Percentiles rank a stretch among this genome's conserved stretches.
Evolutionary conservation across 2,888 invertebrate species (phyloP).

Genomic region (Galeruca laticollis): DNA sequence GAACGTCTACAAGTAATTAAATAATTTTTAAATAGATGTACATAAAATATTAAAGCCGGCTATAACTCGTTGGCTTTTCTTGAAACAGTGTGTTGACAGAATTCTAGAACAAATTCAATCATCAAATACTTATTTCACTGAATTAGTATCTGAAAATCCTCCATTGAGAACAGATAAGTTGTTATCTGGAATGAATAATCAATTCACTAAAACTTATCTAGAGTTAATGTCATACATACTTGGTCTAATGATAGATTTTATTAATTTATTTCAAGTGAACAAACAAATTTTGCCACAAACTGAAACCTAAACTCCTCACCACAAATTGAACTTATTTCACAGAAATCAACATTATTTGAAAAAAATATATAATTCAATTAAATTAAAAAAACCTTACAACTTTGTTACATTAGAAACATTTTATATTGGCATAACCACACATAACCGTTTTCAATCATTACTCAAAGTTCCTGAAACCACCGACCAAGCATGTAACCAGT

Average conservation of each 20-base stretch:
- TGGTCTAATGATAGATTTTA: slow-evolving; percentile 51
- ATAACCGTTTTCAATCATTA: too few species aligned
- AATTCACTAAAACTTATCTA: slow-evolving; percentile 52
- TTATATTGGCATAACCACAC: too few species aligned
- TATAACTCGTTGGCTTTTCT: slow-evolving; percentile 56
- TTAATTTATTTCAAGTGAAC: slow-evolving; percentile 52
- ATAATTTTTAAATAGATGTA: slow-evolving; percentile 55
- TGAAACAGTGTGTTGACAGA: slow-evolving; percentile 57
- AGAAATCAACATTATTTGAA: too few species aligned
- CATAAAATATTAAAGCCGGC: slow-evolving; percentile 52
- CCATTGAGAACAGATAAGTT: slow-evolving; percentile 49
- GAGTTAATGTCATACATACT: slow-evolving; percentile 53
- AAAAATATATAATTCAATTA: too few species aligned
- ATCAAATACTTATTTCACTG: slow-evolving; percentile 53
- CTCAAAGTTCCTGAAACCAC: too few species aligned
- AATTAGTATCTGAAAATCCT: slow-evolving; percentile 52
- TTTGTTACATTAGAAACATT: too few species aligned
- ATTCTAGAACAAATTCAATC: slow-evolving; percentile 57
- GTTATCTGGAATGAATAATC: slow-evolving; percentile 49
- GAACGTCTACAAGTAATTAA: slow-evolving; percentile 55
- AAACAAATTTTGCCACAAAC: too few species aligned
- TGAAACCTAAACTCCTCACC: too few species aligned
- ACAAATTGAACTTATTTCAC: too few species aligned
- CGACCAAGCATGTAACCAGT: too few species aligned
- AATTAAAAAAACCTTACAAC: too few species aligned